Base-by-base conservation (phyloP, 2,888 invertebrate species). In the Caenorhabditis sp. region DNA sequence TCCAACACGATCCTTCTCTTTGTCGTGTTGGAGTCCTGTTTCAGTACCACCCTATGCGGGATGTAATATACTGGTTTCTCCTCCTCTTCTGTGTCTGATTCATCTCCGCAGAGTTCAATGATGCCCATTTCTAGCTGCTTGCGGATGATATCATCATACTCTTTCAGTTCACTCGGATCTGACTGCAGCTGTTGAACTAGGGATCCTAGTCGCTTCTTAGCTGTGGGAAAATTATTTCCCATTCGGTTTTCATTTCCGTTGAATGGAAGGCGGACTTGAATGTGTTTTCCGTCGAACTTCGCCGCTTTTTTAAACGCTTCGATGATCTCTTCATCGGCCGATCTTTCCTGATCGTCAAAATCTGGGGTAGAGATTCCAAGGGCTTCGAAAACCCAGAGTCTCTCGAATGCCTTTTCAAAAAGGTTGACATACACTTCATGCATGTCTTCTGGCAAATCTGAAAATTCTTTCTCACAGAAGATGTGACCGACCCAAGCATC, bases 1-100 rank as follows among this genome's bases (percentile, higher is more conserved):
- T 87, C 83, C 40, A 70, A 72, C 3, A 88, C 87, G n/a, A 83
- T 64, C 13, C 88, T 20, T 0, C 67, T 1, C 53, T 84, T 86
- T 11, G 82, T 76, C 1, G 68, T 55, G 1, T 68, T 62, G 11
- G 77, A 71, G 13, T 60, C 53, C 3, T 61, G 51, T 22, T 80
- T 84, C 1, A 61, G 28, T 6, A 87, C 82, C 9, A 64, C 55
- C 22, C 74, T 78, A 32, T 82, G 79, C 2, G 85, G 85, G 5
- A 80, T 77, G 61, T 82, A 83, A 22, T 37, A 65, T n/a, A n/a
- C n/a, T n/a, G n/a, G n/a, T n/a, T n/a, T n/a, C 2, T 60, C 55
- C 22, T 24, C 32, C 9, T 22, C 11, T 13, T 53, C 22, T 8
- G n/a, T 22, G 1, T 20, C 58, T 0, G 18, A 13, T 40, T 40